Base-by-base conservation (phyloP, 2,113 vertebrate species). In the Seriola dumerili region DNA sequence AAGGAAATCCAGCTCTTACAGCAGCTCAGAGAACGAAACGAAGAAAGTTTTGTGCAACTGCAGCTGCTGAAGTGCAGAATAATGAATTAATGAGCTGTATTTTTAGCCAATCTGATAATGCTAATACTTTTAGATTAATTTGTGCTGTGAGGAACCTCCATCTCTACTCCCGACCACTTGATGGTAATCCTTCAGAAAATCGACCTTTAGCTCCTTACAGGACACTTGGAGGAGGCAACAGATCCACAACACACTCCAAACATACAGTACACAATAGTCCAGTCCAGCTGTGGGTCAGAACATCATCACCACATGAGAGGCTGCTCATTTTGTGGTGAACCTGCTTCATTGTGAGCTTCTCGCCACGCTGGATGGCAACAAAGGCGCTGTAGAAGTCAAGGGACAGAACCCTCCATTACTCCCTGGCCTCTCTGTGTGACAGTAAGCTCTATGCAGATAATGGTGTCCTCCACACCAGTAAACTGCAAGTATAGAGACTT, bases 41-140 rank as follows among this genome's bases (percentile, higher is more conserved):
- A 67, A 40, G 72, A 46, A 17, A 23, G 6, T 48, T 74, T 55
- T 63, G 46, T 66, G 34, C 17, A 61, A 19, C 9, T 61, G 19
- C 48, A 48, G 61, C 65, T 48, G 11, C 7, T n/a, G 50, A 36
- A 64, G 16, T 32, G 58, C 21, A 29, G 1, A 9, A 3, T 32
- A 16, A 72, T 66, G 29, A 29, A 29, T 25, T 19, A 19, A 7
- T 21, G 50, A 9, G 17, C 19, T 16, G 16, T 32, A 1, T 40
- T 78, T 57, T 69, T 29, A n/a, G 16, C 44, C n/a, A 9, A 72
- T 54, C 11, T 46, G 23, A 44, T 59, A 3, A 14, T 63, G 23
- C 5, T 72, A 46, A 81, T 61, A 46, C 7, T 38, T 66, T n/a
- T 65, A 12, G 42, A 61, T 55, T 68, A 64, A 62, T 81, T 52